phyloP scores from a whole-genome alignment of 2,113 vertebrate species.

The Alectura lathami region DNA sequence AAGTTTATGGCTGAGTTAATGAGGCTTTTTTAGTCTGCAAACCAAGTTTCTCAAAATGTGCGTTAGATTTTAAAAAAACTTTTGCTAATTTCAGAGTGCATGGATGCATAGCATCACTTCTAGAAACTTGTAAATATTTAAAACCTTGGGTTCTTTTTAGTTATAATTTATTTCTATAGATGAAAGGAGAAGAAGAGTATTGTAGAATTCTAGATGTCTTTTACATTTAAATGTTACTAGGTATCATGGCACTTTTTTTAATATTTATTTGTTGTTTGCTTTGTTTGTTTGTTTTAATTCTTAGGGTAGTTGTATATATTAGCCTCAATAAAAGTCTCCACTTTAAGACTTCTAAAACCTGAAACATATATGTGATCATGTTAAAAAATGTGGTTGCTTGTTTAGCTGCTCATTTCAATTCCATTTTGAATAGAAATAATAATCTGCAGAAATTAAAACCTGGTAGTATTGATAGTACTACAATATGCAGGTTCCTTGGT shows the following conservation, averaged over 20 bases:
- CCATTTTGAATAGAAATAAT: background rate
- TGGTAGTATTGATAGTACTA: background rate
- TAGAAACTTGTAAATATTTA: background rate
- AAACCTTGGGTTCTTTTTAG: background rate
- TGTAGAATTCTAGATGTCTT: background rate
- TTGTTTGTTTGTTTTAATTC: background rate
- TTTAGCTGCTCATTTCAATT: constrained; percentile 3
- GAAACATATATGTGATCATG: background rate
- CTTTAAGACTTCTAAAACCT: background rate
- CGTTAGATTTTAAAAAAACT: background rate
- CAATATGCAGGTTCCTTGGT: background rate
- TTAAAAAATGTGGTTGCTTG: background rate
- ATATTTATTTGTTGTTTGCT: background rate
- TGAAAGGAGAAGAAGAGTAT: background rate
- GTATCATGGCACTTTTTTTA: background rate
- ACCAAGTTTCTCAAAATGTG: background rate
- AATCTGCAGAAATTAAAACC: constrained; percentile 26
- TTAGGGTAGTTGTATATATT: background rate
- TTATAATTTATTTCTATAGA: background rate
- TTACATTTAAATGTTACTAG: background rate
- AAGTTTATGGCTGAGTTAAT: background rate
- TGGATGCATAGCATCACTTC: background rate
- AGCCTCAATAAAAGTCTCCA: background rate
- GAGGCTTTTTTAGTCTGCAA: background rate
- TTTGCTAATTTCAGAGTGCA: background rate